phyloP scores from a whole-genome alignment of 2,113 vertebrate genomes.

The Myotis davidii region DNA sequence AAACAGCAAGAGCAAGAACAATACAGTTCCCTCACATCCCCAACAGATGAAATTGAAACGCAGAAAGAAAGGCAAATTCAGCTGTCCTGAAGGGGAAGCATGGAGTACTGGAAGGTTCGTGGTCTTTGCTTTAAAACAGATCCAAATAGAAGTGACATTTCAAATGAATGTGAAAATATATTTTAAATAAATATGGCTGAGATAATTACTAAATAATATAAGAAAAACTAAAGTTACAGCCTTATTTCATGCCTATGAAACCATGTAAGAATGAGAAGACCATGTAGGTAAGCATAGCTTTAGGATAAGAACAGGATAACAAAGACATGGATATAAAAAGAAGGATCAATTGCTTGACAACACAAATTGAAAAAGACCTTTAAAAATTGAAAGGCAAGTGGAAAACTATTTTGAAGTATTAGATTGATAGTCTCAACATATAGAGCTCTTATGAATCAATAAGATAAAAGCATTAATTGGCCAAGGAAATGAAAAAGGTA shows the following conservation, averaged over 20 bases:
- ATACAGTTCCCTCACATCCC: background rate
- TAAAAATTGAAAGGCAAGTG: constrained; percentile 41
- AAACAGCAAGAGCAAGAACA: background rate
- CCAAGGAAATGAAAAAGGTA: constrained; percentile 48
- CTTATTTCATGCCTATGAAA: background rate
- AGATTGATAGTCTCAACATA: background rate
- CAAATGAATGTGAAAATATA: background rate
- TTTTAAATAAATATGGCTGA: background rate
- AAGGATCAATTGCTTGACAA: background rate
- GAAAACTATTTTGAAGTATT: constrained; percentile 31
- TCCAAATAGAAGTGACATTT: background rate
- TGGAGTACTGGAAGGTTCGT: background rate
- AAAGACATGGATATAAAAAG: background rate
- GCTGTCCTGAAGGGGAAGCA: background rate
- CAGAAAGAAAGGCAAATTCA: background rate
- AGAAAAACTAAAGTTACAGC: background rate
- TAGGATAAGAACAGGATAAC: background rate
- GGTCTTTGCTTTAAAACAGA: background rate
- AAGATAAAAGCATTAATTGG: constrained; percentile 49
- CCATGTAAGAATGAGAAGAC: background rate
- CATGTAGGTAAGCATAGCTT: background rate
- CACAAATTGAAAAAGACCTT: constrained; percentile 3
- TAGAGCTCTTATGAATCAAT: constrained; percentile 9
- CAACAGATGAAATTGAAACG: background rate
- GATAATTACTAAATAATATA: background rate